phyloP scores from a whole-genome alignment of 2,888 invertebrate species.

The Noctua janthe region DNA sequence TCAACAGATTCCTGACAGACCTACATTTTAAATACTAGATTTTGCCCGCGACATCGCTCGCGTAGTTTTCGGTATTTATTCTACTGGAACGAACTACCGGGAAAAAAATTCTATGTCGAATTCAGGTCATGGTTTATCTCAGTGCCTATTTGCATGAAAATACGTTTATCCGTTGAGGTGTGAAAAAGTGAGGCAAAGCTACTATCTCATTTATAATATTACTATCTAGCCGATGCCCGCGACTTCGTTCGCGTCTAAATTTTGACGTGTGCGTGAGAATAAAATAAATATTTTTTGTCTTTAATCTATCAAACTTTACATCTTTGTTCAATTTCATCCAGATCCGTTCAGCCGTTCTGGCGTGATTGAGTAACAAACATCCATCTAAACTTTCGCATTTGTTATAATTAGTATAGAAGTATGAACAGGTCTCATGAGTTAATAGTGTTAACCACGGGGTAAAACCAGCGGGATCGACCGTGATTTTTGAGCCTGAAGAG shows the following conservation, averaged over 20 bases:
- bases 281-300: neutral
- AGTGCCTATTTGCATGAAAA: neutral
- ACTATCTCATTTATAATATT: neutral
- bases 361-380: neutral
- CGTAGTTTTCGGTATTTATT: neutral
- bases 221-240: neutral
- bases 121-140: neutral
- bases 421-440: no score
- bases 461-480: no score
- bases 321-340: neutral
- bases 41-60: neutral
- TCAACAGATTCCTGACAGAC: conserved; percentile 41
- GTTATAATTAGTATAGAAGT: neutral
- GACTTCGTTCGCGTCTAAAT: neutral
- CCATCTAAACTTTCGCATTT: neutral
- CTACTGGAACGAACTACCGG: neutral
- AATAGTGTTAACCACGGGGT: no score
- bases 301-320: neutral
- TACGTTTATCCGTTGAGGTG: neutral
- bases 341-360: neutral
- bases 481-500: neutral
- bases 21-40: conserved; percentile 15
- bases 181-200: neutral
- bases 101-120: neutral
- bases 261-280: neutral